Evolutionary conservation across 2,888 invertebrate species (phyloP).

Genomic region (Amiota mariae): DNA sequence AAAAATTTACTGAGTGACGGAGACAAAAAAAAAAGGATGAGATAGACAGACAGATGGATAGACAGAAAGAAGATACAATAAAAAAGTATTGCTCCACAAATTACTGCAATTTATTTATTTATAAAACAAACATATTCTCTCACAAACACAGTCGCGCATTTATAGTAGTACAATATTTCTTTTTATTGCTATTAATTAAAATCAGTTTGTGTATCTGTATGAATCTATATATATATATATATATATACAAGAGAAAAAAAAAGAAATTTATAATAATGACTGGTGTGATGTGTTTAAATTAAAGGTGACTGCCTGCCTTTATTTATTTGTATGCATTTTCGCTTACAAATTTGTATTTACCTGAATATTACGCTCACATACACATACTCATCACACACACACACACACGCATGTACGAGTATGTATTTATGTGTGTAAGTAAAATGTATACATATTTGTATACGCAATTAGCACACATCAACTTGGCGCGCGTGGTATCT

Average conservation of each 20-base stretch:
- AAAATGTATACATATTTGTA: neutral
- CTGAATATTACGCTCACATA: too few species aligned
- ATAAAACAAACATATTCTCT: neutral
- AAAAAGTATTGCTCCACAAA: neutral
- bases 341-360: too few species aligned
- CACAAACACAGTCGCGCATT: neutral
- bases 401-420: neutral
- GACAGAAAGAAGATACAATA: neutral
- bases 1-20: too few species aligned
- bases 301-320: too few species aligned
- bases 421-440: conserved; percentile 18
- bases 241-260: neutral
- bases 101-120: conserved; percentile 19
- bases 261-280: too few species aligned
- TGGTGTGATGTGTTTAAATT: too few species aligned
- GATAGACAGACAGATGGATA: neutral
- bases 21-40: too few species aligned
- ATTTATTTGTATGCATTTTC: too few species aligned
- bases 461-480: conserved; percentile 39
- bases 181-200: conserved; percentile 28
- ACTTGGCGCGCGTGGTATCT: conserved; percentile 1
- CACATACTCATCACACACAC: too few species aligned
- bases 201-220: conserved; percentile 29
- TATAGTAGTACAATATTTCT: neutral
- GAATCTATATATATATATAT: conserved; percentile 15